phyloP scores from a whole-genome alignment of 2,113 vertebrate species.

The Paradisaea rubra region DNA sequence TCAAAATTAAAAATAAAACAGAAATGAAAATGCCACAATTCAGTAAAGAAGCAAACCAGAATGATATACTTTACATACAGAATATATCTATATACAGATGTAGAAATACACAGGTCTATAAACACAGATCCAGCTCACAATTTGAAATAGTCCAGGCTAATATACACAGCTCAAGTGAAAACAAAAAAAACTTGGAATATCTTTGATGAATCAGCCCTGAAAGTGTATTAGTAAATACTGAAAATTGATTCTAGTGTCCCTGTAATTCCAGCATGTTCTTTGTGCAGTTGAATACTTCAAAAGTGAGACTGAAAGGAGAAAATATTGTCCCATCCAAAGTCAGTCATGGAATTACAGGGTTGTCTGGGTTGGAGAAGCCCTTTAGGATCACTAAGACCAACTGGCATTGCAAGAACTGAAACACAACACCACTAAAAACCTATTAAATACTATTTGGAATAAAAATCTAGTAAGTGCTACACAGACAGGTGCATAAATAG shows the following conservation, averaged over 20 bases:
- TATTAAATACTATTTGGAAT: neutral
- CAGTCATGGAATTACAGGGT: neutral
- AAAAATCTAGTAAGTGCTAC: neutral
- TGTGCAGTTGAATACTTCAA: neutral
- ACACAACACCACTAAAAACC: neutral
- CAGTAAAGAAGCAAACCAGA: neutral
- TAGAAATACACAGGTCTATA: neutral
- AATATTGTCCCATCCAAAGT: neutral
- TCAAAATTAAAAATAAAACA: neutral
- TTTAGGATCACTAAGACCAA: neutral
- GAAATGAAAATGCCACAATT: neutral
- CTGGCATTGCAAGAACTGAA: neutral
- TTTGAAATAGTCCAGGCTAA: neutral
- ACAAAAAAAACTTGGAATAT: neutral
- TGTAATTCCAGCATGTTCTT: neutral
- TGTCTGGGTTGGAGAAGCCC: accelerated
- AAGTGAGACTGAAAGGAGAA: neutral
- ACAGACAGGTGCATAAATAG: neutral
- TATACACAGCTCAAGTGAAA: neutral
- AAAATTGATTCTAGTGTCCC: neutral
- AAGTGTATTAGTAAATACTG: neutral
- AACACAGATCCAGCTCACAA: neutral
- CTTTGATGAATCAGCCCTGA: neutral
- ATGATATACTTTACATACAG: neutral
- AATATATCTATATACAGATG: neutral